phyloP scores from a whole-genome alignment of 1,140 invertebrate genomes.

The Bombus picipes region DNA sequence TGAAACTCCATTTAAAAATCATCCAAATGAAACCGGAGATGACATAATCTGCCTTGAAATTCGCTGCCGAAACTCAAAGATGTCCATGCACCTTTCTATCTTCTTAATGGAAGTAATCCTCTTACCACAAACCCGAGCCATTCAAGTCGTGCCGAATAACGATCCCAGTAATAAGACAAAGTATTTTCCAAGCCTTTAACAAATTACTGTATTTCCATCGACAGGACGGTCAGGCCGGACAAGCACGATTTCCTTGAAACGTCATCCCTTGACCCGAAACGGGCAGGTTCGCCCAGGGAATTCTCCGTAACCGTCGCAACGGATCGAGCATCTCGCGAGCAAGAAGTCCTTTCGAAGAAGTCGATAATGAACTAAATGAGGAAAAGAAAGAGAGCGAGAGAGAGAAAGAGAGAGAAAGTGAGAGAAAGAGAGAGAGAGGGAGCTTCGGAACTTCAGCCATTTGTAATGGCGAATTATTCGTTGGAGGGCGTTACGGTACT shows the following conservation, averaged over 20 bases:
- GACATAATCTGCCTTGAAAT: neutral
- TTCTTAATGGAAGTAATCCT: neutral
- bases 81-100: neutral
- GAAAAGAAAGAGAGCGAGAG: constrained; percentile 34
- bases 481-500: constrained; percentile 67
- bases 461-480: constrained; percentile 78
- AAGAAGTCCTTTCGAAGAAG: constrained; percentile 61
- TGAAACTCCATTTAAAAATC: neutral
- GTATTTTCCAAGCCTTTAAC: neutral
- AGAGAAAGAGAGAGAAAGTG: constrained; percentile 51
- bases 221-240: neutral
- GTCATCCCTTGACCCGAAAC: constrained; percentile 9
- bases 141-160: neutral
- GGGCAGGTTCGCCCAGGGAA: neutral
- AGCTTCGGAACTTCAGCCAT: constrained; percentile 75
- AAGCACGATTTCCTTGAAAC: constrained; percentile 3
- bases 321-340: neutral
- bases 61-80: neutral
- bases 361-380: constrained; percentile 70
- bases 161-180: neutral
- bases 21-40: neutral
- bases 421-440: constrained; percentile 1
- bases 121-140: neutral
- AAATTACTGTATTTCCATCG: neutral
- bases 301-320: constrained; percentile 19